phyloP scores from a whole-genome alignment of 2,797 vertebrate genomes.

The Syngnathus rostellatus region DNA sequence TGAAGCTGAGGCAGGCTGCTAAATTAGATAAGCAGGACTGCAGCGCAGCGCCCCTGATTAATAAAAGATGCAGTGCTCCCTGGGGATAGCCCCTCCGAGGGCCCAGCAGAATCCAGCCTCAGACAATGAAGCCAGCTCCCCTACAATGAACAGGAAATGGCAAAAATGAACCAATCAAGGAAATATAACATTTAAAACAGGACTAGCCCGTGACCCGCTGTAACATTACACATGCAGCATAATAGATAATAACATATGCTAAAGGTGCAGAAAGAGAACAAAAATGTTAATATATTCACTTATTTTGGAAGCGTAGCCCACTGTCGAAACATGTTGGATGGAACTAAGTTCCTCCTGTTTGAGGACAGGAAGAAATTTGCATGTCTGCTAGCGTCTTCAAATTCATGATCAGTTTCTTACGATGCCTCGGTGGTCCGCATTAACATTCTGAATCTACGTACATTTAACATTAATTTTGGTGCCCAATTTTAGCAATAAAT shows the following conservation, averaged over 20 bases:
- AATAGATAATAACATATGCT: constrained; percentile 54
- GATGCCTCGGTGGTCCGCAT: constrained; percentile 8
- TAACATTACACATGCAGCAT: constrained; percentile 55
- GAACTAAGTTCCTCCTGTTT: constrained; percentile 46
- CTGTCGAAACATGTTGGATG: constrained; percentile 47
- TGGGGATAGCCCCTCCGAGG: constrained; percentile 66
- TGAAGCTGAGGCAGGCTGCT: constrained; percentile 70
- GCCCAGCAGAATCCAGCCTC: constrained; percentile 49
- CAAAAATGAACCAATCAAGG: constrained; percentile 69
- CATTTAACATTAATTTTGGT: background rate
- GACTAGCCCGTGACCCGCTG: constrained; percentile 44
- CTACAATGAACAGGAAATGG: constrained; percentile 75
- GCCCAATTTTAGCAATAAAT: background rate
- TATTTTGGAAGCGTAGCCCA: constrained; percentile 43
- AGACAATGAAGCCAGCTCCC: constrained; percentile 65
- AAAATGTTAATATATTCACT: constrained; percentile 55
- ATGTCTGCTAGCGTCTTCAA: constrained; percentile 21
- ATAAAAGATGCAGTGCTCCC: constrained; percentile 79
- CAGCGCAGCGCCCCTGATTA: constrained; percentile 73
- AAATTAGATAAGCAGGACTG: constrained; percentile 79
- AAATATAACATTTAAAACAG: constrained; percentile 70
- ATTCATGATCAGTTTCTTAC: constrained; percentile 33
- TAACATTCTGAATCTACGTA: background rate
- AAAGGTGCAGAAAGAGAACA: constrained; percentile 32
- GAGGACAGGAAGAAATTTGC: constrained; percentile 28